These are phyloP conservation scores for Mesoclemmys tuberculata DNA, from an alignment of 2,113 vertebrate genomes.

Conservation along the genomic window DNA sequence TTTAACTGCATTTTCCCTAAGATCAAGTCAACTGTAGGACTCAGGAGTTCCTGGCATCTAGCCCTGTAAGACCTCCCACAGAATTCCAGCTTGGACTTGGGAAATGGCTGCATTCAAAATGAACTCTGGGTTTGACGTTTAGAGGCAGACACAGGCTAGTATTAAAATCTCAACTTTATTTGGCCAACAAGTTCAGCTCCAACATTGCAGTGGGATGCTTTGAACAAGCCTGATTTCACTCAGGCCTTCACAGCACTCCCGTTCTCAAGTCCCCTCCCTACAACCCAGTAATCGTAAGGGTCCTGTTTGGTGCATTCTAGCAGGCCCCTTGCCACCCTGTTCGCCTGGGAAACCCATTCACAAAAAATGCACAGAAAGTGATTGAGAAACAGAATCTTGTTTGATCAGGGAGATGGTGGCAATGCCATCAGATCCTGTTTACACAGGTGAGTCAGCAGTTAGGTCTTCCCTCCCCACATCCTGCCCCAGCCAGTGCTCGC, in stretches of 20 bases:
- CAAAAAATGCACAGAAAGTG: conserved; percentile 7
- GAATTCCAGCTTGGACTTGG: not conserved
- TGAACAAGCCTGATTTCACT: conserved; percentile 46
- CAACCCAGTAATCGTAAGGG: conserved; percentile 30
- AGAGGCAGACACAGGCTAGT: conserved; percentile 1
- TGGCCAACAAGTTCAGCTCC: conserved; percentile 91
- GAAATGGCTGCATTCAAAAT: not conserved
- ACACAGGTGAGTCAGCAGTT: not conserved
- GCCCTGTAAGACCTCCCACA: not conserved
- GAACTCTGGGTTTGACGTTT: not conserved
- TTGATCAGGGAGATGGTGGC: conserved; percentile 25
- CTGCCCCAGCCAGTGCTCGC: conserved; percentile 51
- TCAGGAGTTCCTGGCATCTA: too few species aligned
- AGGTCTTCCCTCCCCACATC: not conserved
- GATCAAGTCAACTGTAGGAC: too few species aligned
- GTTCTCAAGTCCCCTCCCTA: conserved; percentile 28
- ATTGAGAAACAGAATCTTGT: not conserved
- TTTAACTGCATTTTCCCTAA: too few species aligned
- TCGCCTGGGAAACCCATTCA: conserved; percentile 26
- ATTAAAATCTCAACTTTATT: conserved; percentile 92
- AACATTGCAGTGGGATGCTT: conserved; percentile 87
- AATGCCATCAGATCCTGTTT: not conserved
- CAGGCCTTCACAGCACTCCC: conserved; percentile 30
- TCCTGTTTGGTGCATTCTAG: conserved; percentile 28
- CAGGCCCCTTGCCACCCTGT: conserved; percentile 34